Percentiles rank a stretch among this genome's conserved stretches.
Evolutionary conservation across 2,888 invertebrate species (phyloP).

Genomic region (Sphinx pinastri): DNA sequence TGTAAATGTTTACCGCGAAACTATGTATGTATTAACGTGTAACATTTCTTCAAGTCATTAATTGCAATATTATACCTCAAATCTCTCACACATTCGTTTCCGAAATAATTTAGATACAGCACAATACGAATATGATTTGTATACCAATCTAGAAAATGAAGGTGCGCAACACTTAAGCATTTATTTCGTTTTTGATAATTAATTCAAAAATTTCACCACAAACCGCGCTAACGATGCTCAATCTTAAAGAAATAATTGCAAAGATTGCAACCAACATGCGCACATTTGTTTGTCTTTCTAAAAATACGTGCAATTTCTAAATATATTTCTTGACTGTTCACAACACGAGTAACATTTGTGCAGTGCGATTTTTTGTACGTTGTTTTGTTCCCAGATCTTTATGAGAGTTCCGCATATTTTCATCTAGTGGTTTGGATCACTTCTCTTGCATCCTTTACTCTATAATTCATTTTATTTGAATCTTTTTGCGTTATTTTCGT

Average conservation of each 20-base stretch:
- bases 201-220: not conserved
- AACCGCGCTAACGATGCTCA: no score
- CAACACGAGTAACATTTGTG: not conserved
- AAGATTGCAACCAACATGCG: slow-evolving; percentile 12
- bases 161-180: not conserved
- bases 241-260: not conserved
- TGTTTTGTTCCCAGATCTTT: not conserved
- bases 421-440: no score
- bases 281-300: not conserved
- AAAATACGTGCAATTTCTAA: slow-evolving; percentile 1
- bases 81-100: not conserved
- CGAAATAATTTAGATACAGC: not conserved
- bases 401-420: slow-evolving; percentile 8
- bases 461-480: no score
- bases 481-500: no score
- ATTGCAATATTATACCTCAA: not conserved
- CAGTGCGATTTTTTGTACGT: not conserved
- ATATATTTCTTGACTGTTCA: slow-evolving; percentile 11
- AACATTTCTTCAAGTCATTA: no score
- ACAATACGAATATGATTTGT: not conserved
- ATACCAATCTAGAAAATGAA: no score
- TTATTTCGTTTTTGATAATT: not conserved
- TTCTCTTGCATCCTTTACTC: not conserved
- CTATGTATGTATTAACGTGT: no score
- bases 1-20: no score